phyloP scores from a whole-genome alignment of 2,797 vertebrate genomes.

The Crenuchus spilurus region DNA sequence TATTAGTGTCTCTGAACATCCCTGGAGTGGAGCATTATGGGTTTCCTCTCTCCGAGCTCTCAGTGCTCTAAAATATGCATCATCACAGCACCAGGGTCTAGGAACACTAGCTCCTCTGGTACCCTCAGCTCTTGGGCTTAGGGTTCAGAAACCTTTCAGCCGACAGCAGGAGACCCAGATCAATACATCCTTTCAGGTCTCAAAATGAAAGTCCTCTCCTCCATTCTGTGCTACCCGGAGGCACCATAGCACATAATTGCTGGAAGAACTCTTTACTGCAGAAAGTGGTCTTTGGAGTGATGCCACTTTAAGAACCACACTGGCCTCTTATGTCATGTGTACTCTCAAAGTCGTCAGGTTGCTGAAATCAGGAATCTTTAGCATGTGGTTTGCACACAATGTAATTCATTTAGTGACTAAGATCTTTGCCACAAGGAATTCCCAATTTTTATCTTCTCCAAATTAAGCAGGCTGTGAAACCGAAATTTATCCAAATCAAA shows the following conservation, averaged over 20 bases:
- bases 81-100: neutral
- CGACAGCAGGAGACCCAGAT: neutral
- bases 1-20: neutral
- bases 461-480: too few relatives aligned
- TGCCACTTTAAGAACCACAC: neutral
- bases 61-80: conserved; percentile 21
- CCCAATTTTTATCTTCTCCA: too few relatives aligned
- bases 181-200: conserved; percentile 18
- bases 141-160: conserved; percentile 20
- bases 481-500: too few relatives aligned
- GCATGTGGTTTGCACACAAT: too few relatives aligned
- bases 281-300: neutral
- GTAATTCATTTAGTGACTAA: too few relatives aligned
- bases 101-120: neutral
- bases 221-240: conserved; percentile 6
- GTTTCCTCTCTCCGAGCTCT: neutral
- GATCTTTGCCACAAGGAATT: too few relatives aligned
- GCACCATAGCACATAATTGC: conserved; percentile 29
- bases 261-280: conserved; percentile 16
- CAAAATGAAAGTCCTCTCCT: conserved; percentile 21
- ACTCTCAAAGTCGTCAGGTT: too few relatives aligned
- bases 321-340: too few relatives aligned
- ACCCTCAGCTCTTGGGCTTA: neutral
- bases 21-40: neutral
- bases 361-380: too few relatives aligned